These are phyloP conservation scores for Cynoglossus semilaevis DNA, from an alignment of 2,113 vertebrate species.

Conservation along the genomic window DNA sequence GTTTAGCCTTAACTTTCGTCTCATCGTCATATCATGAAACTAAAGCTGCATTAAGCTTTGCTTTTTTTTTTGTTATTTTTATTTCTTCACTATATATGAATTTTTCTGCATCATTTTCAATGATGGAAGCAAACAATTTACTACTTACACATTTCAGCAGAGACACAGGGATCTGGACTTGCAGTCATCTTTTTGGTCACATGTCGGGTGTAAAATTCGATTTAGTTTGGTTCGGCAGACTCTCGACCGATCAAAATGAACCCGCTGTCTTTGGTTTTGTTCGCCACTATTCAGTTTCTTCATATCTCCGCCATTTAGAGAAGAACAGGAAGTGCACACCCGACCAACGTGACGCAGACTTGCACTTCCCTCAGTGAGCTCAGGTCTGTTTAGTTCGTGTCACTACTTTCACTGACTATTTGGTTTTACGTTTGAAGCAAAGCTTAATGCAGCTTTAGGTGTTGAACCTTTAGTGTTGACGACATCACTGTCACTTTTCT, in stretches of 20 bases:
- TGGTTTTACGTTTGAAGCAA: slow-evolving; percentile 12
- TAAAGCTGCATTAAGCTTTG: slow-evolving; percentile 68
- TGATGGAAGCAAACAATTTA: slow-evolving; percentile 67
- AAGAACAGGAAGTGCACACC: slow-evolving; percentile 50
- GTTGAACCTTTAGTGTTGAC: slow-evolving; percentile 18
- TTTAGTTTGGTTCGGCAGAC: slow-evolving; percentile 60
- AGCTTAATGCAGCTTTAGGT: slow-evolving; percentile 69
- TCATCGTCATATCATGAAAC: slow-evolving; percentile 17
- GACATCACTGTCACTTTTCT: neutral
- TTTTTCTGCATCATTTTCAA: no score
- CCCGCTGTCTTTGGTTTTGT: slow-evolving; percentile 47
- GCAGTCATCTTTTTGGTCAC: slow-evolving; percentile 71
- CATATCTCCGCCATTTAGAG: slow-evolving; percentile 34
- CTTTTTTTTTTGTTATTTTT: slow-evolving; percentile 4
- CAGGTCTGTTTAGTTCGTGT: slow-evolving; percentile 29
- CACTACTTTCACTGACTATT: slow-evolving; percentile 10
- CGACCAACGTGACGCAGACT: slow-evolving; percentile 25
- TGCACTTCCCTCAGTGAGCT: slow-evolving; percentile 45
- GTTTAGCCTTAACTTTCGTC: slow-evolving; percentile 26
- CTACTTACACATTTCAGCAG: slow-evolving; percentile 74
- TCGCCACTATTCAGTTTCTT: slow-evolving; percentile 52
- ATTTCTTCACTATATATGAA: slow-evolving; percentile 17
- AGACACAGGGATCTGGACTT: slow-evolving; percentile 69
- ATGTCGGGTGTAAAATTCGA: slow-evolving; percentile 63
- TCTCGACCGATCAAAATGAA: slow-evolving; percentile 64